Evolutionary conservation across 2,797 vertebrate species (phyloP).

Genomic region (Coccyzus lansbergi): DNA sequence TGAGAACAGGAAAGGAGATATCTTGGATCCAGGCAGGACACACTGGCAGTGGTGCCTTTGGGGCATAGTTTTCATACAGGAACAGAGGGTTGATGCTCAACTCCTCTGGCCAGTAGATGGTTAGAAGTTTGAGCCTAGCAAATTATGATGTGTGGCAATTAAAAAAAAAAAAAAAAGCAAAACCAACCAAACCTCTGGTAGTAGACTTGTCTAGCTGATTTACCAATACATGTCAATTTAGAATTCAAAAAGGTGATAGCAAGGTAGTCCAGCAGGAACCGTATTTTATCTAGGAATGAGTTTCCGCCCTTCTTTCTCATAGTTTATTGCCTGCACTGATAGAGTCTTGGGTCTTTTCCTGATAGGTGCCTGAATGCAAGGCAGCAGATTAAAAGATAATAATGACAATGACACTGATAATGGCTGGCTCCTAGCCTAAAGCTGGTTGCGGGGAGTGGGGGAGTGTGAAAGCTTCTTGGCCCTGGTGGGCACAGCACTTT

Average conservation of each 20-base stretch:
- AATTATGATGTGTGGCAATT: constrained; percentile 19
- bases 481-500: constrained; percentile 37
- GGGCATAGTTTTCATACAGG: constrained; percentile 41
- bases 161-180: neutral
- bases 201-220: constrained; percentile 24
- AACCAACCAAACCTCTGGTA: neutral
- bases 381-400: constrained; percentile 75
- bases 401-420: constrained; percentile 79
- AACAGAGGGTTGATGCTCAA: constrained; percentile 60
- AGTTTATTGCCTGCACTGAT: constrained; percentile 61
- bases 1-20: neutral
- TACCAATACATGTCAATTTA: constrained; percentile 77
- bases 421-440: constrained; percentile 64
- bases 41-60: neutral
- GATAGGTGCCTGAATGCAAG: constrained; percentile 73
- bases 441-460: neutral
- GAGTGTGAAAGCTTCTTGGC: constrained; percentile 45
- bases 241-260: constrained; percentile 74
- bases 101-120: constrained; percentile 1
- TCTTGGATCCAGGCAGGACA: neutral
- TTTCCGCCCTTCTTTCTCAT: constrained; percentile 59
- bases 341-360: constrained; percentile 62
- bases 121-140: neutral
- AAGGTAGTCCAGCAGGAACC: constrained; percentile 59
- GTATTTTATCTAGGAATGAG: constrained; percentile 70